These are phyloP conservation scores for Fulmarus glacialis DNA, from an alignment of 2,113 vertebrate species.

Conservation along the genomic window DNA sequence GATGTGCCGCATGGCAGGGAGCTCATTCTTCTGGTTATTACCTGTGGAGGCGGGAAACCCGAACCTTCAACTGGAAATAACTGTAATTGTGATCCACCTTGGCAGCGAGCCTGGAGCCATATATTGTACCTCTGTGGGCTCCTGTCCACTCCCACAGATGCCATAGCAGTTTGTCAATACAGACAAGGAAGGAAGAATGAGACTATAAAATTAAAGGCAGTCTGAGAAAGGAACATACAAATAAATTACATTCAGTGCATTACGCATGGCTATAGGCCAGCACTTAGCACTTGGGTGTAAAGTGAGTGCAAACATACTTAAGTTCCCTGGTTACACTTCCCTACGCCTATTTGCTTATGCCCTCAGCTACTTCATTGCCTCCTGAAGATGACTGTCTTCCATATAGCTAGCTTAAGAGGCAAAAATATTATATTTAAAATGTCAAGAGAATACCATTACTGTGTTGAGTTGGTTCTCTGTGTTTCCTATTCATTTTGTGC, in stretches of 20 bases:
- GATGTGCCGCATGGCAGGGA: neutral
- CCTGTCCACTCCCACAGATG: conserved; percentile 12
- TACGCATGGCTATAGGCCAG: neutral
- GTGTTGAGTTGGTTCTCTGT: neutral
- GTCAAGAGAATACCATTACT: neutral
- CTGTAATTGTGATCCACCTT: neutral
- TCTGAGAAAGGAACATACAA: neutral
- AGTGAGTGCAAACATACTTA: neutral
- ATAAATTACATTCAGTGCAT: neutral
- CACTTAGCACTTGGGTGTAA: neutral
- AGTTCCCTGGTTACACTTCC: neutral
- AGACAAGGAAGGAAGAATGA: conserved; percentile 13
- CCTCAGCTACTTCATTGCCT: neutral
- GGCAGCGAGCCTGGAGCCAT: neutral
- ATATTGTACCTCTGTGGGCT: neutral
- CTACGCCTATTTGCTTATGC: neutral
- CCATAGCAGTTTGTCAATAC: neutral
- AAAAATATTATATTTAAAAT: neutral
- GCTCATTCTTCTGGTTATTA: neutral
- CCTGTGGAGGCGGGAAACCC: conserved; percentile 2
- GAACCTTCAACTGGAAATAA: neutral
- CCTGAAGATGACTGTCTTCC: neutral
- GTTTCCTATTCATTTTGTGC: neutral
- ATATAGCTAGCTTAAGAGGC: neutral
- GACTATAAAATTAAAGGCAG: neutral